These are phyloP conservation scores for Meda fulgida DNA, from an alignment of 2,797 vertebrate genomes.

Conservation along the genomic window DNA sequence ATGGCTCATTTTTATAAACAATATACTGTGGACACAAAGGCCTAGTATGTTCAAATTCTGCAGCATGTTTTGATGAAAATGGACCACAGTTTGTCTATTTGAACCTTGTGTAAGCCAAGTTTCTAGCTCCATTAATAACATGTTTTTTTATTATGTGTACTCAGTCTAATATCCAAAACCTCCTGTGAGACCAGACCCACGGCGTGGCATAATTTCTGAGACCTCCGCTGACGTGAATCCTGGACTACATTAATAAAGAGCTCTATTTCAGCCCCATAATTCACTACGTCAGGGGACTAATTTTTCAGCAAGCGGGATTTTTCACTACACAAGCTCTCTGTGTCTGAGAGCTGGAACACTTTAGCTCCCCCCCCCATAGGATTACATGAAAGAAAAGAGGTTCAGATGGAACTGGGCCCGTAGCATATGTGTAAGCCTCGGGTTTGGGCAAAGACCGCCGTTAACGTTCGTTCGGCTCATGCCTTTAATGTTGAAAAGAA, in stretches of 20 bases:
- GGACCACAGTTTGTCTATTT: not conserved
- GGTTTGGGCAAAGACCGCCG: conserved; percentile 14
- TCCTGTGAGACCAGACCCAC: conserved; percentile 45
- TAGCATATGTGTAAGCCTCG: conserved; percentile 1
- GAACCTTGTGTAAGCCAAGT: conserved; percentile 25
- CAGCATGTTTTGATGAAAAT: not conserved
- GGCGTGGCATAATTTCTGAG: conserved; percentile 45
- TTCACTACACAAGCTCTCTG: conserved; percentile 67
- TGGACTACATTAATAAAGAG: conserved; percentile 52
- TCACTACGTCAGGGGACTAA: conserved; percentile 42
- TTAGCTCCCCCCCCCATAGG: conserved; percentile 22
- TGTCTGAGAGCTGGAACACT: conserved; percentile 58
- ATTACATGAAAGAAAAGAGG: conserved; percentile 42
- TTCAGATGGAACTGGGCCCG: conserved; percentile 39
- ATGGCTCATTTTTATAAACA: not conserved
- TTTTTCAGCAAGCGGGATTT: conserved; percentile 46
- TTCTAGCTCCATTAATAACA: conserved; percentile 10
- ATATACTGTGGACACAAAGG: no score
- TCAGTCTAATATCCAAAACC: conserved; percentile 34
- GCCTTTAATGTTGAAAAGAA: conserved; percentile 38
- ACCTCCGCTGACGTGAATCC: conserved; percentile 34
- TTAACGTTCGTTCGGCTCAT: not conserved
- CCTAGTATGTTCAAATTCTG: not conserved
- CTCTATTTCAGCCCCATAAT: conserved; percentile 48
- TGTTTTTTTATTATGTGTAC: conserved; percentile 21